Evolutionary conservation across 2,113 vertebrate species (phyloP).

Genomic region (Condylura cristata): DNA sequence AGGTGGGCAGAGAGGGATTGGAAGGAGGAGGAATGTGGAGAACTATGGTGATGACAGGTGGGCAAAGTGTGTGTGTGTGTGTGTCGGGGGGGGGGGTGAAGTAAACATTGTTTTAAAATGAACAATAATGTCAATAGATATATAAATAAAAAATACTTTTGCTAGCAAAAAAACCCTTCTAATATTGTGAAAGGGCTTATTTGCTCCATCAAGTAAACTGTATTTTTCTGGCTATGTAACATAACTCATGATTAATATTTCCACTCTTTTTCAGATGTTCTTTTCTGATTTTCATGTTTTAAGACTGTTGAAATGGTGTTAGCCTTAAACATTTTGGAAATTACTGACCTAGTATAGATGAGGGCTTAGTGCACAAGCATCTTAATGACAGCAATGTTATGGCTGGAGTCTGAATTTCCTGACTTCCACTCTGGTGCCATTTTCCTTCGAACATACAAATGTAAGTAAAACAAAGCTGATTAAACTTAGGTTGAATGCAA

Average conservation of each 20-base stretch:
- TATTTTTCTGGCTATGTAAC: not conserved
- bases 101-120: too few relatives aligned
- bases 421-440: not conserved
- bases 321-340: not conserved
- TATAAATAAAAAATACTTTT: too few relatives aligned
- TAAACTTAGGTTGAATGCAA: not conserved
- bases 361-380: not conserved
- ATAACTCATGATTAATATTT: not conserved
- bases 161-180: too few relatives aligned
- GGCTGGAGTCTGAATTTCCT: not conserved
- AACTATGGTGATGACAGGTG: too few relatives aligned
- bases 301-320: not conserved
- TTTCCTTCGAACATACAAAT: not conserved
- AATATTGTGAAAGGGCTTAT: not conserved
- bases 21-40: too few relatives aligned
- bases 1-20: too few relatives aligned
- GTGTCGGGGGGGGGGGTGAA: too few relatives aligned
- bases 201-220: not conserved
- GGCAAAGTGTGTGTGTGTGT: too few relatives aligned
- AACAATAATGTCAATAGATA: too few relatives aligned
- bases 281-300: not conserved
- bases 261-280: not conserved
- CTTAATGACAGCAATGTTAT: not conserved
- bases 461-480: slow-evolving; percentile 12
- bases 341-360: not conserved